Conservation (phyloP, 2,113 vertebrate species). For the Corythornis madagascariensis region DNA sequence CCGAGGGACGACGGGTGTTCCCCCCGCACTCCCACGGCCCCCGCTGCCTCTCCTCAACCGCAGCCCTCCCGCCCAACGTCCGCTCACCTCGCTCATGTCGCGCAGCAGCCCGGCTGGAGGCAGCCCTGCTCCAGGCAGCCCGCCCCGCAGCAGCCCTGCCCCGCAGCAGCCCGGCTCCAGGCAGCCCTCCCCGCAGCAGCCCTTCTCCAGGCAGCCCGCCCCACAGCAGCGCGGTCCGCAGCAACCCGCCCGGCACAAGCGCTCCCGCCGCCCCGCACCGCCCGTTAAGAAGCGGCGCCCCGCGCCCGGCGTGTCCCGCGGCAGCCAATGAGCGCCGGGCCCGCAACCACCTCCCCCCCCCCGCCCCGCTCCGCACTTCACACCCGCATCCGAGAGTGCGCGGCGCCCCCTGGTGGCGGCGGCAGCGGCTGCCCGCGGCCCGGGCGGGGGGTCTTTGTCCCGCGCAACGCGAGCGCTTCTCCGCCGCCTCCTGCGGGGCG, state of each 20-base stretch:
- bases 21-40: no score
- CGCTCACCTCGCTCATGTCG: slow-evolving; percentile 79
- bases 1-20: no score
- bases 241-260: background rate
- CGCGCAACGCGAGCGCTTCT: no score
- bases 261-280: background rate
- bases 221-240: background rate
- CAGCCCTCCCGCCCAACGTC: background rate
- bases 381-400: background rate
- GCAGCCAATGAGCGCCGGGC: slow-evolving; percentile 11
- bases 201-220: background rate
- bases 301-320: background rate
- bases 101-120: background rate
- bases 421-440: no score
- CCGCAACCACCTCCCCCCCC: background rate
- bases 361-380: no score
- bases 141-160: background rate
- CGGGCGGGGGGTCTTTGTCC: background rate
- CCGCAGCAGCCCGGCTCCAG: background rate
- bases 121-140: background rate
- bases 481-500: no score
- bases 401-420: slow-evolving; percentile 15
- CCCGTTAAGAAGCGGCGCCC: slow-evolving; percentile 46
- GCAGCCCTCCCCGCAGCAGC: background rate
- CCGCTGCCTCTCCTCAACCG: no score